Conservation (phyloP, 1,140 invertebrate genomes). For the Trachymyrmex septentrionalis region DNA sequence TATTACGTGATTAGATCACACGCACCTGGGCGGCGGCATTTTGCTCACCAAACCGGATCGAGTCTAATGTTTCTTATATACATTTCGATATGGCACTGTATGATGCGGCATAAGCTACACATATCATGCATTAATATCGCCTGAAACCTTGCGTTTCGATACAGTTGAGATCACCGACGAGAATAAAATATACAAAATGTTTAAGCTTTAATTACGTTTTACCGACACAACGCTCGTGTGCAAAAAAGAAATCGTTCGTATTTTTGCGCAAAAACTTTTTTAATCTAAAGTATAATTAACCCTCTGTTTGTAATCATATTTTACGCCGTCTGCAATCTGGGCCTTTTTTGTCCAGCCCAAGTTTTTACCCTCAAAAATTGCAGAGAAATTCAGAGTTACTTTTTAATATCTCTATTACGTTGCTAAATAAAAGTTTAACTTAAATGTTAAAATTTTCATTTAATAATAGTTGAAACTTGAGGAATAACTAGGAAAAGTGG, state of each 20-base stretch:
- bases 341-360: too few species aligned
- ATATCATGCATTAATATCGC: neutral
- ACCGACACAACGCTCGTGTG: neutral
- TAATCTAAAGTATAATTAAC: neutral
- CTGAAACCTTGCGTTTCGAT: neutral
- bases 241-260: neutral
- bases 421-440: too few species aligned
- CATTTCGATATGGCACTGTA: conserved; percentile 38
- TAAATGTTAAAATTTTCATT: too few species aligned
- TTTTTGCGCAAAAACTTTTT: neutral
- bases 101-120: neutral
- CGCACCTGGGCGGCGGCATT: conserved; percentile 40
- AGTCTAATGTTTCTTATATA: conserved; percentile 25
- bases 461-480: too few species aligned
- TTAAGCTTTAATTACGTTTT: neutral
- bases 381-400: too few species aligned
- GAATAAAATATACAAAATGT: neutral
- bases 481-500: too few species aligned
- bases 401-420: too few species aligned
- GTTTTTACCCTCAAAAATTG: too few species aligned
- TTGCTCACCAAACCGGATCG: conserved; percentile 55
- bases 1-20: conserved; percentile 62
- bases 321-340: too few species aligned
- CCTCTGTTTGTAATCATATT: too few species aligned
- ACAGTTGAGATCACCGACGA: neutral